Evolutionary conservation across 2,113 vertebrate genomes (phyloP).

Genomic region (rat (Rattus norvegicus)): DNA sequence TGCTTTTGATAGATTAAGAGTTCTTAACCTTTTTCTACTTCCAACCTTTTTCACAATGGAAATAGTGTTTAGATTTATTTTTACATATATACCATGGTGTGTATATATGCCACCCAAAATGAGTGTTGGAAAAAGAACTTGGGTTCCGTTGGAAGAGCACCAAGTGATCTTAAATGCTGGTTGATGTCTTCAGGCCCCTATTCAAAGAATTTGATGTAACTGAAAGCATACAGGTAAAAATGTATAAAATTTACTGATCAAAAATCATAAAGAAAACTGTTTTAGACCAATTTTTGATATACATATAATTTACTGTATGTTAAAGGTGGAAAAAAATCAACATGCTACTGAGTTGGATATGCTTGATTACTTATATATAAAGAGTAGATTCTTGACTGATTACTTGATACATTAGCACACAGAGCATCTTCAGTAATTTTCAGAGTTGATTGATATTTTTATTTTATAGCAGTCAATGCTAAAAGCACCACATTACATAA

Average conservation of each 20-base stretch:
- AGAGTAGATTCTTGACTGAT: not conserved
- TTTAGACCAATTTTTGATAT: not conserved
- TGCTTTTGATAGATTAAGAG: constrained; percentile 31
- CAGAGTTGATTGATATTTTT: not conserved
- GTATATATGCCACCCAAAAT: not conserved
- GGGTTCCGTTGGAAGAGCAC: no score
- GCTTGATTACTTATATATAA: not conserved
- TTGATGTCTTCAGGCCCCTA: not conserved
- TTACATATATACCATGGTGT: not conserved
- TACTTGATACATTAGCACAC: not conserved
- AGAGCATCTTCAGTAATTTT: not conserved
- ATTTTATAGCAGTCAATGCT: not conserved
- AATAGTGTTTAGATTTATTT: no score
- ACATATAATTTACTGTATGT: not conserved
- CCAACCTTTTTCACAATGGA: not conserved
- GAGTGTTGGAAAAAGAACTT: not conserved
- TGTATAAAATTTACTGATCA: not conserved
- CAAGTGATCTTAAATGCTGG: not conserved
- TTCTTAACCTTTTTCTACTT: not conserved
- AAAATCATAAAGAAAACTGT: not conserved
- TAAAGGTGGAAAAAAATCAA: not conserved
- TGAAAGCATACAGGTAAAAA: not conserved
- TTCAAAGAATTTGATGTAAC: not conserved
- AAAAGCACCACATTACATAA: not conserved
- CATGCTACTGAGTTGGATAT: not conserved